Evolutionary conservation across 2,113 vertebrate species (phyloP).

Genomic region (Thunnus thynnus): DNA sequence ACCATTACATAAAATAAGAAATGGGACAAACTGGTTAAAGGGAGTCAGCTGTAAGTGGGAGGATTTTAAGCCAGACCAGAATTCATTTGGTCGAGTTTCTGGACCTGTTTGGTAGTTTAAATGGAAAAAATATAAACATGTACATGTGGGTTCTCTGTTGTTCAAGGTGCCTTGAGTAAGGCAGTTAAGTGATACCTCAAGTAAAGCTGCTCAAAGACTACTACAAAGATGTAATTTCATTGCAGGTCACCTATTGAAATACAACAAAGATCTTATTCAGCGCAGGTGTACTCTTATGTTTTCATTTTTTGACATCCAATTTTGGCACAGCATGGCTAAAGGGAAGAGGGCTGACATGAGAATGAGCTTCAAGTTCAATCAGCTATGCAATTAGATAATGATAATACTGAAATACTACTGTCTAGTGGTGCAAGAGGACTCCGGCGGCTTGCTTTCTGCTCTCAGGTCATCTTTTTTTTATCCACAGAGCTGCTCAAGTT

Average conservation of each 20-base stretch:
- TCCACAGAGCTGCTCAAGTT: not conserved
- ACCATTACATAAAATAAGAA: not conserved
- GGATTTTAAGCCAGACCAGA: slow-evolving; percentile 5
- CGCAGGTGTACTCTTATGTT: slow-evolving; percentile 12
- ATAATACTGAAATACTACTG: slow-evolving; percentile 40
- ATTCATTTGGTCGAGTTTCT: not conserved
- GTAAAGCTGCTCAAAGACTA: not conserved
- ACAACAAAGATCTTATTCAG: not conserved
- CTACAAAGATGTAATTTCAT: not conserved
- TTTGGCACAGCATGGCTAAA: not conserved
- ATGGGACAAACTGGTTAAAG: not conserved
- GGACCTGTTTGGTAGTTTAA: not conserved
- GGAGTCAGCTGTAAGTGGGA: not conserved
- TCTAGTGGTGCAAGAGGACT: slow-evolving; percentile 40
- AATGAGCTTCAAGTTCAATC: slow-evolving; percentile 47
- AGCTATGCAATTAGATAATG: slow-evolving; percentile 57
- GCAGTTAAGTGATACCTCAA: not conserved
- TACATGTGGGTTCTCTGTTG: not conserved
- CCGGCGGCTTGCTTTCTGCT: slow-evolving; percentile 4
- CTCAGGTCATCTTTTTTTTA: slow-evolving; percentile 19
- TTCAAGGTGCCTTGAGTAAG: slow-evolving; percentile 10
- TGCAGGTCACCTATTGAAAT: not conserved
- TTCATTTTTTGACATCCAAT: not conserved
- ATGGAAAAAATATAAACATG: not conserved
- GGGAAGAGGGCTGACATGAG: not conserved